These are phyloP conservation scores for Ormia ochracea DNA, from an alignment of 2,888 invertebrate species.

Conservation along the genomic window DNA sequence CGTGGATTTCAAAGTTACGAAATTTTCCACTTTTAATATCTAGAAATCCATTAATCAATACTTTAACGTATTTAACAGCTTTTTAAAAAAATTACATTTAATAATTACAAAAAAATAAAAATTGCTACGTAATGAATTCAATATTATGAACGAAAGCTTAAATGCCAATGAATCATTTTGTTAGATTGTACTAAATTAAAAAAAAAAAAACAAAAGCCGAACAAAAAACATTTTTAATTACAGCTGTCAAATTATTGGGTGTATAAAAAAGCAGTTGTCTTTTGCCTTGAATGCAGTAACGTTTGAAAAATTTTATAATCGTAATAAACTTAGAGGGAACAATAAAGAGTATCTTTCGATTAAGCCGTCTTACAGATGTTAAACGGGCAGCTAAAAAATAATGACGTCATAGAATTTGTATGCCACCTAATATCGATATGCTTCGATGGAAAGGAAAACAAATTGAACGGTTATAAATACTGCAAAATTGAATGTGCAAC, in stretches of 20 bases:
- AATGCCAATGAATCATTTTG: constrained; percentile 1
- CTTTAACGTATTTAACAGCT: neutral
- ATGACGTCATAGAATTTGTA: neutral
- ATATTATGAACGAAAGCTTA: neutral
- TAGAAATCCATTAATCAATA: constrained; percentile 16
- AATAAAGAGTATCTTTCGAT: too few relatives aligned
- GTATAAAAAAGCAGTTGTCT: neutral
- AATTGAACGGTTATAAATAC: neutral
- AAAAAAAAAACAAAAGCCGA: neutral
- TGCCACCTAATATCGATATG: neutral
- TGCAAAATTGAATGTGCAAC: neutral
- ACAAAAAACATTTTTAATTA: neutral
- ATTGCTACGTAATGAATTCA: neutral
- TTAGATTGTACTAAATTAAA: neutral
- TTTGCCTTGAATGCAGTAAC: neutral
- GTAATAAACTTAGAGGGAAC: neutral
- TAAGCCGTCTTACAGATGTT: too few relatives aligned
- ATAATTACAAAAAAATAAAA: neutral
- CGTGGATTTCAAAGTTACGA: neutral
- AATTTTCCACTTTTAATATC: constrained; percentile 5
- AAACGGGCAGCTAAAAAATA: too few relatives aligned
- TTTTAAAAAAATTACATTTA: neutral
- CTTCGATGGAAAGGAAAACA: neutral
- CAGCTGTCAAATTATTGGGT: neutral
- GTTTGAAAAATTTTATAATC: neutral